Base-by-base conservation (phyloP, 1,140 invertebrate species). In the Globodera rostochiensis region DNA sequence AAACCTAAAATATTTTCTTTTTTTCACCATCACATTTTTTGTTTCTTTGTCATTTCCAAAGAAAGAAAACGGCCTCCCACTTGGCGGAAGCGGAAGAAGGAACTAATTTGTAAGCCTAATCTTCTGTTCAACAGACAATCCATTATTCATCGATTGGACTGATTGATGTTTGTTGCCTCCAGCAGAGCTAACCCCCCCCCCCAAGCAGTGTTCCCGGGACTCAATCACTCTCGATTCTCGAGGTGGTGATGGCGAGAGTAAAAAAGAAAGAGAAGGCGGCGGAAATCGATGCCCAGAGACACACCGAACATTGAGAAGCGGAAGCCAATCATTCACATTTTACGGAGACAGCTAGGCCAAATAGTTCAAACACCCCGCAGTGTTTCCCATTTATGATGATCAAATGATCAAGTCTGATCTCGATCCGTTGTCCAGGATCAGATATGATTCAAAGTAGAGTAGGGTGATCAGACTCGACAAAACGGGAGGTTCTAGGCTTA, bases 201-300 rank as follows among this genome's bases (percentile, higher is more conserved):
- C 1, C 50, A 53, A 53, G 50, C 50, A 13, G 13, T 53, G 50
- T 53, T 53, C 50, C 13, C 50, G 2, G 1, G 50, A 53, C 50
- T 53, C 50, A 53, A 53, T 53, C 7, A 53, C 50, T 53, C 50
- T 53, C 50, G 50, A 53, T 8, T 53, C 50, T 53, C 50, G 13
- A 13, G 11, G 60, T 46, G 46, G 47, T 21, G 60, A 74, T 74
- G 73, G 47, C 36, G 50, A 60, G 60, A 36, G 25, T 47, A 74
- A 50, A 74, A 25, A 21, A 74, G 11, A 47, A 45, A 74, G 47
- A 19, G 25, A 15, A 50, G 47, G 45, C 13, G 21, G 60, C 73
- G 53, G 73, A 21, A 74, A 74, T 57, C 50, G 45, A 74, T 13
- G 46, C 5, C 46, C 45, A 6, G 73, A 74, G 73, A 74, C 53